phyloP scores from a whole-genome alignment of 2,888 invertebrate species.

The Phengaris arion region DNA sequence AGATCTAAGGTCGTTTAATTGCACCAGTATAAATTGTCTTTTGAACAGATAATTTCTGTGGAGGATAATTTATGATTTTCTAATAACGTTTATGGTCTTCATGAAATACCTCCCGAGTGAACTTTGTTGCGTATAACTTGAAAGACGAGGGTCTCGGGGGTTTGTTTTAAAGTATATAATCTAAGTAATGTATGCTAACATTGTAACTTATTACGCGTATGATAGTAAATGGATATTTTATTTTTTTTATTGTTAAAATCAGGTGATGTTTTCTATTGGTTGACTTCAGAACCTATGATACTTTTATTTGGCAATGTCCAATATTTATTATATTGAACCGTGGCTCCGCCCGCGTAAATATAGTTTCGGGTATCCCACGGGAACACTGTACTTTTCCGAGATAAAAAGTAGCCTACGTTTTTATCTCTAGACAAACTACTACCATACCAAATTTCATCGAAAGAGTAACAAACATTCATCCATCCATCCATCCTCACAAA shows the following conservation, averaged over 20 bases:
- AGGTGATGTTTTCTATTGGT: background rate
- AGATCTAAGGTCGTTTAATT: slow-evolving; percentile 68
- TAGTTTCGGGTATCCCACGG: too few relatives aligned
- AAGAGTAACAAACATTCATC: too few relatives aligned
- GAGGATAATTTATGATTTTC: slow-evolving; percentile 27
- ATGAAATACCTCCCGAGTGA: slow-evolving; percentile 10
- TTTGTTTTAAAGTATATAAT: slow-evolving; percentile 8
- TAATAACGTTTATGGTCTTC: slow-evolving; percentile 27
- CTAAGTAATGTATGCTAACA: background rate
- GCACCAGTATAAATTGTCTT: slow-evolving; percentile 65
- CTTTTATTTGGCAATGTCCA: too few relatives aligned
- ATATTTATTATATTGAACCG: too few relatives aligned
- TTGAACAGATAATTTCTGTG: slow-evolving; percentile 64
- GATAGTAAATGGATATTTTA: background rate
- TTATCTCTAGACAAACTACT: too few relatives aligned
- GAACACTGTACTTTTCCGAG: too few relatives aligned
- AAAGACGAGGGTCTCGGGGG: background rate
- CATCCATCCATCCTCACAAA: too few relatives aligned
- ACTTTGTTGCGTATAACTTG: slow-evolving; percentile 13
- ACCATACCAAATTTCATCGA: too few relatives aligned
- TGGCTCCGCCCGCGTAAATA: too few relatives aligned
- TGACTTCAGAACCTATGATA: background rate
- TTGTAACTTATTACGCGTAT: background rate
- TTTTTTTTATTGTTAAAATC: background rate
- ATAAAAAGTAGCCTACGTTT: too few relatives aligned